Evolutionary conservation across 92 coral and sea anemone species (phyloP), one percentile per base, ranked within the genome.

Genomic region (Parazoanthus swiftii): DNA sequence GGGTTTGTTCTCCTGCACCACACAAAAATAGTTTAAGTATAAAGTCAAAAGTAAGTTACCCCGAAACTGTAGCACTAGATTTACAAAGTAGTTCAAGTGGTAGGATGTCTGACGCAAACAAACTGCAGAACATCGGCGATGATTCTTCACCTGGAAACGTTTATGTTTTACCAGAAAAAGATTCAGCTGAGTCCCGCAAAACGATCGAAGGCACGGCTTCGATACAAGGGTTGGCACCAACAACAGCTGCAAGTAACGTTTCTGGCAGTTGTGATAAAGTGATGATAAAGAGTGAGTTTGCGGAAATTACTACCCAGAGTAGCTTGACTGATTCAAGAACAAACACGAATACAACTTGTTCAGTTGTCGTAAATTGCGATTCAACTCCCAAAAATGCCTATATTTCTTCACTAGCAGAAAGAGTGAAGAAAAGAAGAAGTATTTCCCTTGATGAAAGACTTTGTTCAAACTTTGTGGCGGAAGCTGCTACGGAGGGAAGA

Each of bases 401-500:
- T 43, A 35, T 51, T 71, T 68, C 65, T 71, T 68, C 65, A 25
- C 10, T 81, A 10, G 59, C 75, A 18, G 66, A 44, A 18, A 84
- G 74, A 18, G 5, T 84, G 20, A 71, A 29, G 39, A 84, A 84
- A 48, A 71, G 87, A 36, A 84, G 87, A 48, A 84, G 87, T 21
- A 43, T 70, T 46, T 84, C 87, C 39, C 77, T 84, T 35, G 87
- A 84, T 84, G 87, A 84, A 29, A 84, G 87, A 48, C 10, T 29
- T 15, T 44, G 56, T 48, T 33, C 13, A 33, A 70, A 23, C 77
- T 1, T 83, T 42, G 48, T 33, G 68, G 21, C 44, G 26, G 86
- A 66, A 38, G 54, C 4, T 23, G 35, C 39, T 39, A 42, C 50
- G 23, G 13, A 66, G 16, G 58, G 39, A 38, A 81, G 18, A 8